A percentile compares a stretch with the other conserved stretches of the same genome.
Evolutionary conservation across 2,113 vertebrate species (phyloP).

Genomic region (Gambusia holbrooki): DNA sequence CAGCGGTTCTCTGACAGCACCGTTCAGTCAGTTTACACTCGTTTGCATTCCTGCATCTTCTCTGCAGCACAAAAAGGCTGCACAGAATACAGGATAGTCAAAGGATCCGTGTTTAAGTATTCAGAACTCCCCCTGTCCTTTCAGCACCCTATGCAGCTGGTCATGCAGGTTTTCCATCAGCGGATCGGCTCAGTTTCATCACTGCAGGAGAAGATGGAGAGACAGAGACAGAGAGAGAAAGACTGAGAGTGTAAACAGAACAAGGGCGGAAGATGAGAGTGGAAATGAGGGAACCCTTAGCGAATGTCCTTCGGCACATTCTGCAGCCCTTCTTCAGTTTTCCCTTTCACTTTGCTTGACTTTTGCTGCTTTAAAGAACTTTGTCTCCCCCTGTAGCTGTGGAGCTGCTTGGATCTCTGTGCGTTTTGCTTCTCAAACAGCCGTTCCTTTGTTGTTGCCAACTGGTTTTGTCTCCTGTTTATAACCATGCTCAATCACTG

Average conservation of each 20-base stretch:
- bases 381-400: constrained; percentile 11
- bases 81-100: neutral
- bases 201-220: neutral
- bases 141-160: neutral
- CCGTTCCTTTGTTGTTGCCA: constrained; percentile 12
- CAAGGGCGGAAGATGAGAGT: neutral
- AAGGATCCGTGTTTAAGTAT: constrained; percentile 22
- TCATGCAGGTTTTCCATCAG: constrained; percentile 4
- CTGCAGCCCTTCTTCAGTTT: neutral
- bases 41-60: constrained; percentile 11
- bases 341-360: constrained; percentile 18
- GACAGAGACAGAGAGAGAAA: neutral
- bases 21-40: constrained; percentile 24
- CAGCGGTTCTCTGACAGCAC: constrained; percentile 24
- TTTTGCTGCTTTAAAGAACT: constrained; percentile 14
- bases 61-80: neutral
- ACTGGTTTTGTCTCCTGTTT: constrained; percentile 23
- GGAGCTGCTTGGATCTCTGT: constrained; percentile 19
- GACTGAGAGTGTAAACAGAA: neutral
- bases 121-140: constrained; percentile 31
- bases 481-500: constrained; percentile 12
- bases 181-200: constrained; percentile 26
- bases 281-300: neutral
- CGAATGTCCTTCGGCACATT: constrained; percentile 21
- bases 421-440: constrained; percentile 4